Conservation (phyloP, 2,888 invertebrate species). For the Catocala sponsa region DNA sequence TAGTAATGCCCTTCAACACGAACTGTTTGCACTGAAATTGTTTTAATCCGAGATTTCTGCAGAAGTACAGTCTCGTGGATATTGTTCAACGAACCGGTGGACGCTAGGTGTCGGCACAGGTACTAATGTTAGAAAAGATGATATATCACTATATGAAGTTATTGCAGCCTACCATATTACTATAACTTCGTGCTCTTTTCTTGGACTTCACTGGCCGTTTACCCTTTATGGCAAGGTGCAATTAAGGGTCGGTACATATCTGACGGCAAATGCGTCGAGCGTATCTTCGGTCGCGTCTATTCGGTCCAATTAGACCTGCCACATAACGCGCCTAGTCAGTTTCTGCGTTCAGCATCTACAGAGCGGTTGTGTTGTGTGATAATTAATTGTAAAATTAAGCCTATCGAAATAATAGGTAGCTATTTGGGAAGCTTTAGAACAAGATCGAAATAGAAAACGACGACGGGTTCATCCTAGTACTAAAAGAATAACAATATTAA, state of each 20-base stretch:
- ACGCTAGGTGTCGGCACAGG: slow-evolving; percentile 11
- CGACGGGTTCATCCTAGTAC: too few relatives aligned
- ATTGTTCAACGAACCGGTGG: slow-evolving; percentile 43
- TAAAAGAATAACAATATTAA: too few relatives aligned
- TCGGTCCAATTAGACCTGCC: slow-evolving; percentile 12
- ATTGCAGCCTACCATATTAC: too few relatives aligned
- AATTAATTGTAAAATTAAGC: slow-evolving; percentile 20
- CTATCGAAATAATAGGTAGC: slow-evolving; percentile 23
- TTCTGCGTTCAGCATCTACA: slow-evolving; percentile 28
- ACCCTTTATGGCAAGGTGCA: background rate
- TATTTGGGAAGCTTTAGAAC: slow-evolving; percentile 16
- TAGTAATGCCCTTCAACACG: slow-evolving; percentile 36
- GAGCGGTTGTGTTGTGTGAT: slow-evolving; percentile 19
- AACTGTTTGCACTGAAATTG: slow-evolving; percentile 42
- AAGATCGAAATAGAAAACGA: slow-evolving; percentile 15
- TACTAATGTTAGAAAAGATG: slow-evolving; percentile 25
- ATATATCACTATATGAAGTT: background rate
- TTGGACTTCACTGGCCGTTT: too few relatives aligned
- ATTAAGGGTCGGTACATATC: slow-evolving; percentile 20
- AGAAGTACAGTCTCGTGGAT: slow-evolving; percentile 21
- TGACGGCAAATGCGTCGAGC: slow-evolving; percentile 22
- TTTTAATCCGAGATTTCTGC: slow-evolving; percentile 23
- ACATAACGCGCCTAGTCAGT: slow-evolving; percentile 20
- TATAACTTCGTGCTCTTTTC: too few relatives aligned
- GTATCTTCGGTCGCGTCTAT: slow-evolving; percentile 28